Evolutionary conservation across 2,113 vertebrate genomes (phyloP), one percentile per base, ranked within the genome.

Genomic region (Ascaphus truei): DNA sequence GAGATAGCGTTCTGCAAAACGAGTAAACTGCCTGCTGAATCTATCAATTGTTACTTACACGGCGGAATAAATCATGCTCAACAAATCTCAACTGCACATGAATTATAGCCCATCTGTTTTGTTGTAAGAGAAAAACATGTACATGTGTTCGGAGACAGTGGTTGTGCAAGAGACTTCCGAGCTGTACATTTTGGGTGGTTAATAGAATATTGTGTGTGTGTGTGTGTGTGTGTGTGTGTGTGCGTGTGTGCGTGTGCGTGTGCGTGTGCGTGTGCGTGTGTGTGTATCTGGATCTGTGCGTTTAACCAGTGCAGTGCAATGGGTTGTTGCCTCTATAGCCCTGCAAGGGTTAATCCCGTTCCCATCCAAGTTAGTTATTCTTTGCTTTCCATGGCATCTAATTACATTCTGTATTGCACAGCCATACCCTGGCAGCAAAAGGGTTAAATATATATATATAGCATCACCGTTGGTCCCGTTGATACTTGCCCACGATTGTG

Each of bases 71-170:
- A 85, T 86, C 84, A 78, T 63, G 73, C 62, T 43, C 74, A 84
- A 72, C 76, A 82, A 85, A 80, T 83, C 78, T 69, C 74, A 84
- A 77, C 76, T 74, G 79, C 73, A 81, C 80, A 83, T 82, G 79
- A 80, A 62, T 80, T 76, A 69, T 83, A 80, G 79, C 79, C 81
- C 79, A 79, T 86, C 78, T 86, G 78, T 79, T 85, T 88, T 83
- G 58, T 69, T 79, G 74, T 68, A 80, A 78, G 65, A 72, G 72
- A 75, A 67, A 73, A 81, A 79, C 29, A 80, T 76, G 63, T 75
- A 75, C 78, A 81, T 72, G 74, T 79, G 75, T 71, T 77, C 80
- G 79, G 58, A 67, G 71, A 75, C 47, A 81, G 78, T 73, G 78
- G 73, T 83, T 84, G 74, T 74, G 77, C 78, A 79, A 81, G 77